Evolutionary conservation across 2,888 invertebrate genomes (phyloP).

Genomic region (Heteromurus nitidus): DNA sequence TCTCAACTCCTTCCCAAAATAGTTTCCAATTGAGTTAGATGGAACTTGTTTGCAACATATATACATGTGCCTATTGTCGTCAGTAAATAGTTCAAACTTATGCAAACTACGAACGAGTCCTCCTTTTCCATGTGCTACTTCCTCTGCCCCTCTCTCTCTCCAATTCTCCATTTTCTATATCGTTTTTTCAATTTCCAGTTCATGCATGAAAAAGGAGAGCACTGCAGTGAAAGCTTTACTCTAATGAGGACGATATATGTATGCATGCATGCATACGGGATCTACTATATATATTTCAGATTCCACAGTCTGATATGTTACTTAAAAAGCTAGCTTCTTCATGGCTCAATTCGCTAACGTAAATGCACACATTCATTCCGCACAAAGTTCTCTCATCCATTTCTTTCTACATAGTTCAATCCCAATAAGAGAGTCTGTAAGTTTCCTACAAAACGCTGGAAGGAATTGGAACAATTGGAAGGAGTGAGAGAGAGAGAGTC

Average conservation of each 20-base stretch:
- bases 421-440: too few relatives aligned
- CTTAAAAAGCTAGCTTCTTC: slow-evolving; percentile 30
- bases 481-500: too few relatives aligned
- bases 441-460: background rate
- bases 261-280: too few relatives aligned
- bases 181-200: slow-evolving; percentile 30
- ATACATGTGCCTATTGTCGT: background rate
- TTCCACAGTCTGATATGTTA: too few relatives aligned
- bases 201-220: slow-evolving; percentile 13
- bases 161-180: background rate
- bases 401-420: too few relatives aligned
- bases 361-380: slow-evolving; percentile 23
- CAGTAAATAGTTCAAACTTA: background rate
- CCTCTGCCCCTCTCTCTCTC: background rate
- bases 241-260: slow-evolving; percentile 15
- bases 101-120: slow-evolving; percentile 18
- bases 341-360: slow-evolving; percentile 31
- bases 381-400: too few relatives aligned
- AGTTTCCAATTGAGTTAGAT: slow-evolving; percentile 16
- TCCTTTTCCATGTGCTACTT: slow-evolving; percentile 26
- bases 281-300: too few relatives aligned
- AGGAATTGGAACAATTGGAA: slow-evolving; percentile 27
- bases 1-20: background rate
- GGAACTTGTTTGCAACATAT: slow-evolving; percentile 6
- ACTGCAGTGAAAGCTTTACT: background rate